A percentile compares a stretch with the other conserved stretches of the same genome.
These are phyloP conservation scores for Patella ulyssiponensis DNA, from an alignment of 2,888 invertebrate species.

Conservation along the genomic window DNA sequence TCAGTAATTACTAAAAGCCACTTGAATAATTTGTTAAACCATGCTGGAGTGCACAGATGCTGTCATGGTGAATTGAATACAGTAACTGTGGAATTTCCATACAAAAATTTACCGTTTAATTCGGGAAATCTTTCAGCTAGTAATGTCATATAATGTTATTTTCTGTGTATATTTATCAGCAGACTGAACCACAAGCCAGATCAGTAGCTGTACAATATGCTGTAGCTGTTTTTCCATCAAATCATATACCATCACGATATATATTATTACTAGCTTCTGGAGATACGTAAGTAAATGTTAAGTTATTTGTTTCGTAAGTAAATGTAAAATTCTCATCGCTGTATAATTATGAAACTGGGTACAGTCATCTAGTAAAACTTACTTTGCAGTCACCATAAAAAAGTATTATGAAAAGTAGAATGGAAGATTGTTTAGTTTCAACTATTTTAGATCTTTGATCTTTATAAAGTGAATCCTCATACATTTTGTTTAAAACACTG, in stretches of 20 bases:
- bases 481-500: too few relatives aligned
- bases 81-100: background rate
- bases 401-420: too few relatives aligned
- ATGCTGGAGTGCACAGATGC: too few relatives aligned
- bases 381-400: background rate
- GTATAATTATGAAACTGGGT: background rate
- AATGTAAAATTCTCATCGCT: background rate
- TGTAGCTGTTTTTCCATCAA: conserved; percentile 84
- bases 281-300: conserved; percentile 78
- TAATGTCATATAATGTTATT: conserved; percentile 15
- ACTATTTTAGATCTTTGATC: too few relatives aligned
- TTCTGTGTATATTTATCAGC: too few relatives aligned
- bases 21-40: too few relatives aligned
- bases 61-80: background rate
- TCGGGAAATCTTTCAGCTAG: background rate
- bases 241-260: conserved; percentile 87
- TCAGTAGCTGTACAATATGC: conserved; percentile 88
- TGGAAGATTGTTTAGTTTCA: too few relatives aligned
- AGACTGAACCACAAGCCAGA: conserved; percentile 81
- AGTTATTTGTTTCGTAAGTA: background rate
- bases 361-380: conserved; percentile 1
- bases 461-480: too few relatives aligned
- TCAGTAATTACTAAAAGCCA: too few relatives aligned
- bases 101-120: background rate
- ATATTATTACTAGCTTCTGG: conserved; percentile 86